phyloP scores from a whole-genome alignment of 2,113 vertebrate species.

The Motacilla tschutschensis region DNA sequence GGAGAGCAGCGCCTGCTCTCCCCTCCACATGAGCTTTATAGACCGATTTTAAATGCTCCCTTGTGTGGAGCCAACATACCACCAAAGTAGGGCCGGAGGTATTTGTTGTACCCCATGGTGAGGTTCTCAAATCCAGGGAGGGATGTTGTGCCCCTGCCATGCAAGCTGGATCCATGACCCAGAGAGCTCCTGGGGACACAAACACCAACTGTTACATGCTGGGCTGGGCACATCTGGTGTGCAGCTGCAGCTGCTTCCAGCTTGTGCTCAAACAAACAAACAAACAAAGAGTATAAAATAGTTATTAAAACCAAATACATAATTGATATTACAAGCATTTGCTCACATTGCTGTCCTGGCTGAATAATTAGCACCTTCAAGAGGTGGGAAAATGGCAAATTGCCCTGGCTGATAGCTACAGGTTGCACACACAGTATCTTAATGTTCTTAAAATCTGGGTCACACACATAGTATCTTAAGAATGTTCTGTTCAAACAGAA shows the following conservation, averaged over 20 bases:
- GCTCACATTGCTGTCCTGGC: background rate
- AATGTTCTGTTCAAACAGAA: background rate
- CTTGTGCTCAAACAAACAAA: background rate
- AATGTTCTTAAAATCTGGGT: background rate
- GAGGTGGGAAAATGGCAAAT: background rate
- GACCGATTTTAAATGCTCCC: background rate
- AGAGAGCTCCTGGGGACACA: slow-evolving; percentile 62
- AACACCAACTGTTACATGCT: fast-evolving
- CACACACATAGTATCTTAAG: background rate
- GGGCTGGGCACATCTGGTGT: background rate
- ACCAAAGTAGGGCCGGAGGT: slow-evolving; percentile 89
- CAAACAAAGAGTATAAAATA: background rate
- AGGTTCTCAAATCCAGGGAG: slow-evolving; percentile 88
- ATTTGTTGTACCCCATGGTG: slow-evolving; percentile 90
- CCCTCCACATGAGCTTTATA: background rate
- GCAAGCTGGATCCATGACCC: slow-evolving; percentile 46
- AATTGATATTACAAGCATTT: background rate
- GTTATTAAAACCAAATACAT: background rate
- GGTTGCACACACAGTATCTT: background rate
- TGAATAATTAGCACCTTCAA: background rate
- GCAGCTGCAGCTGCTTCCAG: background rate
- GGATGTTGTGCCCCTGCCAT: slow-evolving; percentile 71
- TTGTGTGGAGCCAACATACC: slow-evolving; percentile 64
- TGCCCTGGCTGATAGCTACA: background rate
- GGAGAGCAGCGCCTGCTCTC: background rate